Evolutionary conservation across 2,113 vertebrate genomes (phyloP).

Genomic region (Dipodomys merriami): DNA sequence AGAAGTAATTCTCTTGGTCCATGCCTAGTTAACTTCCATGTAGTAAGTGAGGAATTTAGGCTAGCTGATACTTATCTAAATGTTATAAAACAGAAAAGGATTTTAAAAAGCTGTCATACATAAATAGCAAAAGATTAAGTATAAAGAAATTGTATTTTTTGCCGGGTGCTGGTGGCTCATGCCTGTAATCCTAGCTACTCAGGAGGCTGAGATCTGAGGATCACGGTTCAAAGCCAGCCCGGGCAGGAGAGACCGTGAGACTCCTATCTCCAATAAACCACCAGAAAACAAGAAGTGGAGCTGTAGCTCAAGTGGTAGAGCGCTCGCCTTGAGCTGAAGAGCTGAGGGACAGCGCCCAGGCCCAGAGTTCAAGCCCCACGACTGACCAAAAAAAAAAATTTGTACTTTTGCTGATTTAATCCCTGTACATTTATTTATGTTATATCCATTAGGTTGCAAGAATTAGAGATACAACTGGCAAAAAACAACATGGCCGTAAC

Average conservation of each 20-base stretch:
- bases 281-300: no score
- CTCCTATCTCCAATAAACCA: no score
- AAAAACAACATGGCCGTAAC: neutral
- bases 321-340: no score
- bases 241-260: no score
- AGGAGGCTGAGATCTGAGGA: no score
- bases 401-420: neutral
- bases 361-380: no score
- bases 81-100: neutral
- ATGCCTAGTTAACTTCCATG: neutral
- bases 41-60: neutral
- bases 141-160: neutral
- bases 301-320: no score
- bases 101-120: neutral
- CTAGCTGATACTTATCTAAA: neutral
- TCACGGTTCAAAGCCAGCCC: no score
- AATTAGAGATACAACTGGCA: neutral
- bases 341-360: no score
- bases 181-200: no score
- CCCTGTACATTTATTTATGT: neutral
- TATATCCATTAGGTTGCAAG: neutral
- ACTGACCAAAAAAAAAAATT: neutral
- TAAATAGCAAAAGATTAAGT: neutral
- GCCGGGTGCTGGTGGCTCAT: no score
- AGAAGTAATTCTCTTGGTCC: neutral